Evolutionary conservation across 2,113 vertebrate species (phyloP).

Genomic region (Zapus hudsonius): DNA sequence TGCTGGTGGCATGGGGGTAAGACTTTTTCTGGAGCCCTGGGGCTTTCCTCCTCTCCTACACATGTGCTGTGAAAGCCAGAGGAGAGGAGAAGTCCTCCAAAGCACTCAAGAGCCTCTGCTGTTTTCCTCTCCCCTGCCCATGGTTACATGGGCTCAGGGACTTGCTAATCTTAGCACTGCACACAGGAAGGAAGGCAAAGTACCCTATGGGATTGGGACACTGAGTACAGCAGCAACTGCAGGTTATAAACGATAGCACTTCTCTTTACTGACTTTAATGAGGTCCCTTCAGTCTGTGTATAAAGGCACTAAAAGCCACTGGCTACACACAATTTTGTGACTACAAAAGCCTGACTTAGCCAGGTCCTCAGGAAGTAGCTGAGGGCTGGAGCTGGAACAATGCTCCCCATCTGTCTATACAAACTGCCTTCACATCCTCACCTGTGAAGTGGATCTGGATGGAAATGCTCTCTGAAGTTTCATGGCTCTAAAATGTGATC

Average conservation of each 20-base stretch:
- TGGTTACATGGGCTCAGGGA: accelerated
- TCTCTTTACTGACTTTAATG: background rate
- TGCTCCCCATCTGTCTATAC: background rate
- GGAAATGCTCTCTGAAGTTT: background rate
- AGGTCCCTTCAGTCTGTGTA: background rate
- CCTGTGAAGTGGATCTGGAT: background rate
- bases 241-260: background rate
- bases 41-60: background rate
- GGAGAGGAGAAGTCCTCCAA: background rate
- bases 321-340: background rate
- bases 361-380: no score
- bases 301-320: background rate
- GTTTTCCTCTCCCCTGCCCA: background rate
- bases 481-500: background rate
- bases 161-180: background rate
- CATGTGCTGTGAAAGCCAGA: no score
- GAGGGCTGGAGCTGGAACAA: background rate
- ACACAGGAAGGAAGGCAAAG: background rate
- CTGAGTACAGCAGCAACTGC: background rate
- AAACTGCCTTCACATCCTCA: background rate
- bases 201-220: background rate
- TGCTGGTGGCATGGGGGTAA: background rate
- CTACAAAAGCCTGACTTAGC: background rate
- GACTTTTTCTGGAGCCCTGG: background rate
- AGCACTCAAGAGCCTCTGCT: background rate